Conservation (phyloP, 2,888 invertebrate genomes). For the Pilophorus perplexus region DNA sequence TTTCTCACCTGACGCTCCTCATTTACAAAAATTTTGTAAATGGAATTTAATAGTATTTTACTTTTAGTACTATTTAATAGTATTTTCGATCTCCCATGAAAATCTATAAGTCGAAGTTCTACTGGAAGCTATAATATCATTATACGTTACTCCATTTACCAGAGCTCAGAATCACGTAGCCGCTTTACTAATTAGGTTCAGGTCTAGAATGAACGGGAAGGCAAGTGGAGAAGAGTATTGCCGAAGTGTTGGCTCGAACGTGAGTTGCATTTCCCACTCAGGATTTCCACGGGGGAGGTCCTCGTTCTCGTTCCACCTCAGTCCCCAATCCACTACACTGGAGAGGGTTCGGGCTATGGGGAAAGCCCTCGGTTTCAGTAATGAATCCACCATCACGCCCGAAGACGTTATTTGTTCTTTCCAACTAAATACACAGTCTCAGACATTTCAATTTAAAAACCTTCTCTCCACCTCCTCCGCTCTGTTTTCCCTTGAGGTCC, state of each 20-base stretch:
- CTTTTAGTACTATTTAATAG: too few species aligned
- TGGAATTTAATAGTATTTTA: too few species aligned
- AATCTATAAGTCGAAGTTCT: too few species aligned
- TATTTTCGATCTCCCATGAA: too few species aligned
- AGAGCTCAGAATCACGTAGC: background rate
- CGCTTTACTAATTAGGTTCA: constrained; percentile 6
- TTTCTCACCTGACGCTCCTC: too few species aligned
- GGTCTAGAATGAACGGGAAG: background rate
- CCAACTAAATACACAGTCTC: constrained; percentile 18
- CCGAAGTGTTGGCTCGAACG: constrained; percentile 21
- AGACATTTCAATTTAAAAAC: constrained; percentile 27
- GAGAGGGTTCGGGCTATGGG: background rate
- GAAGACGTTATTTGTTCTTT: constrained; percentile 30
- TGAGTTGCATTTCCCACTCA: constrained; percentile 19
- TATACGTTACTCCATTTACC: background rate
- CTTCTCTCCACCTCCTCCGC: background rate
- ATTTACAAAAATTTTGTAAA: too few species aligned
- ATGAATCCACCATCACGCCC: constrained; percentile 25
- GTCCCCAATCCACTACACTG: background rate
- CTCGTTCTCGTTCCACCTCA: background rate
- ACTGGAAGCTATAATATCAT: background rate
- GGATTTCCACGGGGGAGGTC: too few species aligned
- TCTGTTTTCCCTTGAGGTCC: constrained; percentile 1
- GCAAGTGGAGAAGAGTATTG: background rate
- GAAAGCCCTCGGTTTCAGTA: constrained; percentile 1